Evolutionary conservation across 1,140 invertebrate species (phyloP).

Genomic region (Hestina assimilis): DNA sequence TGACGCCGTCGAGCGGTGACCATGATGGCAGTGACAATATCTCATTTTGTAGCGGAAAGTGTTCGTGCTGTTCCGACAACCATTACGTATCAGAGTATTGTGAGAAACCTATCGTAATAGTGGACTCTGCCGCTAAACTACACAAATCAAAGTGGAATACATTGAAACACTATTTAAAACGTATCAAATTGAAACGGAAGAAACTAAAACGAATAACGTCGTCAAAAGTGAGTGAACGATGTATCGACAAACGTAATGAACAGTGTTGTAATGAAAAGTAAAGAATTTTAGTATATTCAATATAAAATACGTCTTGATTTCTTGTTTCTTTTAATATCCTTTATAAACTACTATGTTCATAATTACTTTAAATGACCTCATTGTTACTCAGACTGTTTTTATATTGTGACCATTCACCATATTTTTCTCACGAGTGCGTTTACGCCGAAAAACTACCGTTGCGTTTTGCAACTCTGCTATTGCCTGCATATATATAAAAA

Average conservation of each 20-base stretch:
- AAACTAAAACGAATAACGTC: background rate
- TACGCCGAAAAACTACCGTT: background rate
- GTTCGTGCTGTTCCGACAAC: constrained; percentile 36
- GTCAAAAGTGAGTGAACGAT: constrained; percentile 6
- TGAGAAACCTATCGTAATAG: constrained; percentile 42
- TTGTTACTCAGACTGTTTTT: background rate
- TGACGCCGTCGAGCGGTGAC: constrained; percentile 42
- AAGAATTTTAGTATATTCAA: background rate
- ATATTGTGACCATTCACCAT: background rate
- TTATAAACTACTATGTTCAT: no score
- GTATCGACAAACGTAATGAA: background rate
- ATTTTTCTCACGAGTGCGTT: constrained; percentile 21
- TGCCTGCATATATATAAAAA: background rate
- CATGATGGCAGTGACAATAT: constrained; percentile 35
- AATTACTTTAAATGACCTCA: background rate
- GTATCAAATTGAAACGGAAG: constrained; percentile 27
- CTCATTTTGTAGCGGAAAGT: constrained; percentile 34
- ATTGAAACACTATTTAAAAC: constrained; percentile 42
- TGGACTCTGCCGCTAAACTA: constrained; percentile 38
- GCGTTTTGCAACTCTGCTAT: no score
- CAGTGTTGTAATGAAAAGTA: background rate
- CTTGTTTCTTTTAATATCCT: background rate
- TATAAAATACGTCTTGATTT: background rate
- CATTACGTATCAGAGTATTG: constrained; percentile 14
- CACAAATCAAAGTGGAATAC: constrained; percentile 44